Base-by-base conservation (phyloP, 2,797 vertebrate species). In the Pseudochaenichthys georgianus region DNA sequence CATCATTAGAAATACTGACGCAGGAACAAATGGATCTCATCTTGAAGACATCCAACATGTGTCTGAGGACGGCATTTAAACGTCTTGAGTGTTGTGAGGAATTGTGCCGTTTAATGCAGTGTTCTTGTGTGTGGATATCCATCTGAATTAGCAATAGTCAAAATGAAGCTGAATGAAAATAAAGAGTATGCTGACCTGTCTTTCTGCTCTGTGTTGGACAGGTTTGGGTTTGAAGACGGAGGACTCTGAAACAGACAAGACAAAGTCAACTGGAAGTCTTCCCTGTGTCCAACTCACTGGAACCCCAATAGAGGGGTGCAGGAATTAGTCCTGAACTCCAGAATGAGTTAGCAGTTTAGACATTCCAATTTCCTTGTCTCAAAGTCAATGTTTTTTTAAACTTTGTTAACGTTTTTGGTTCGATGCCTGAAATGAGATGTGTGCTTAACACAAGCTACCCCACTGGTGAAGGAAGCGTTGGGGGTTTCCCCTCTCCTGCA, bases 161-260 rank as follows among this genome's bases (percentile, higher is more conserved):
- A 38, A 38, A 38, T 38, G 34, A 9, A 38, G 8, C 38, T 38
- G 34, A 11, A 51, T 6, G 3, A 19, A 28, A 47, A n/a, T 0
- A 45, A 64, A 9, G 9, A 13, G 3, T 1, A 69, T 47, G 64
- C 83, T 91, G 73, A 95, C 95, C 91, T 91, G 83, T 94, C 93
- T 76, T 85, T 92, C 9, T 88, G 88, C 16, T 94, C 94, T 21
- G 84, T 2, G 1, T 75, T 81, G 59, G 67, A 42, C 47, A 94
- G 82, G 77, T 92, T 94, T 38, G 94, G 84, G 77, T 94, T 85
- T 1, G 93, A 95, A 1, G 91, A 88, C 62, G 93, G 87, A 43
- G 90, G 94, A 87, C 88, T 94, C 95, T 95, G 85, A 68, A 87
- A 92, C 17, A 78, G 58, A 83, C 70, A 82, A 1, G 3, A 61